phyloP scores from a whole-genome alignment of 2,888 invertebrate genomes.

The Nephrotoma flavescens region DNA sequence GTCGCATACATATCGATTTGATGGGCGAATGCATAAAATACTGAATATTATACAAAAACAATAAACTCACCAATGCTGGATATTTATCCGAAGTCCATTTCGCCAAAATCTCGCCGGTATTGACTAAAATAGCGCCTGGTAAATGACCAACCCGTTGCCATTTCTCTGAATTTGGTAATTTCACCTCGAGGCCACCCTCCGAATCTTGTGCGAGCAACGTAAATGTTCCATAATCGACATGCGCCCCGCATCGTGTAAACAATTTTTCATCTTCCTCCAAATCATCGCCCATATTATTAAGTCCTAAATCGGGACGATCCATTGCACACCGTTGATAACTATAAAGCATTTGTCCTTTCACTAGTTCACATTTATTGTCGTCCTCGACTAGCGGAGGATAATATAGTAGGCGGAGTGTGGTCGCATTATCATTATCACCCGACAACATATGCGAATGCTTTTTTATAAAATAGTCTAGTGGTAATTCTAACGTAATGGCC shows the following conservation, averaged over 20 bases:
- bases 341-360: slow-evolving; percentile 30
- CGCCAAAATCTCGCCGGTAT: slow-evolving; percentile 58
- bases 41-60: not conserved
- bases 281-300: slow-evolving; percentile 18
- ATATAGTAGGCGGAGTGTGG: slow-evolving; percentile 53
- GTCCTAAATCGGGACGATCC: slow-evolving; percentile 25
- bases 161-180: slow-evolving; percentile 45
- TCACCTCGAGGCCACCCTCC: slow-evolving; percentile 50
- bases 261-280: slow-evolving; percentile 5
- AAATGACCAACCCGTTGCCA: slow-evolving; percentile 63
- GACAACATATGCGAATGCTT: slow-evolving; percentile 52
- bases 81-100: slow-evolving; percentile 57
- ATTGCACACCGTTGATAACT: slow-evolving; percentile 30
- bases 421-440: slow-evolving; percentile 44
- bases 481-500: slow-evolving; percentile 41
- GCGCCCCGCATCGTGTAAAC: slow-evolving; percentile 47
- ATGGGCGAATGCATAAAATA: not conserved
- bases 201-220: slow-evolving; percentile 59
- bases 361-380: slow-evolving; percentile 37
- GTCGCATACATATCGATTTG: not conserved
- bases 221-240: slow-evolving; percentile 62
- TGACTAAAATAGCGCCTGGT: slow-evolving; percentile 59
- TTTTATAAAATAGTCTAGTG: slow-evolving; percentile 43
- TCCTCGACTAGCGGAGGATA: slow-evolving; percentile 53
- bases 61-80: slow-evolving; percentile 43